Conservation (phyloP, 2,113 vertebrate species). For the Dasypus novemcinctus region DNA sequence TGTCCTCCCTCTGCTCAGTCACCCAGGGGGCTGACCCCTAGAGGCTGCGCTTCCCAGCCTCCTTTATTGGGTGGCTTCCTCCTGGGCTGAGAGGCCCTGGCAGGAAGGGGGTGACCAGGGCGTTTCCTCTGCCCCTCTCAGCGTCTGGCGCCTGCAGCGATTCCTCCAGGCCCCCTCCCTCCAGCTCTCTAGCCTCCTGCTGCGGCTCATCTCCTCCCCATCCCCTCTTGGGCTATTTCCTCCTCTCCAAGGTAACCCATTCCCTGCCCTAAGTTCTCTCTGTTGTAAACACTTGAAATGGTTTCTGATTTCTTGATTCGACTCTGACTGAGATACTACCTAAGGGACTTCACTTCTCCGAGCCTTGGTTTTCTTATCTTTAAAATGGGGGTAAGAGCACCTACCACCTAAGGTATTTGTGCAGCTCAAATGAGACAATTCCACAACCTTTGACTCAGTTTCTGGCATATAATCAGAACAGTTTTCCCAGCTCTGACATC, state of each 20-base stretch:
- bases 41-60: too few relatives aligned
- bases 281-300: not conserved
- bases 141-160: not conserved
- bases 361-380: not conserved
- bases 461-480: not conserved
- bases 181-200: not conserved
- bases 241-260: not conserved
- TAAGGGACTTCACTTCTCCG: not conserved
- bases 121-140: too few relatives aligned
- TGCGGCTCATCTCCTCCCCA: not conserved
- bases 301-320: not conserved
- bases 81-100: not conserved
- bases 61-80: not conserved
- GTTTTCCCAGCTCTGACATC: not conserved
- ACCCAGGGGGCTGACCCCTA: not conserved
- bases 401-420: not conserved
- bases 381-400: not conserved
- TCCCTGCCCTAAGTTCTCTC: not conserved
- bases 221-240: not conserved
- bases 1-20: not conserved
- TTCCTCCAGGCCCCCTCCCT: not conserved
- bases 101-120: not conserved
- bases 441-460: not conserved
- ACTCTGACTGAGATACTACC: not conserved
- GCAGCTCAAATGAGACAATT: not conserved